Evolutionary conservation across 2,113 vertebrate species (phyloP), one percentile per base, ranked within the genome.

Genomic region (Diadophis punctatus): DNA sequence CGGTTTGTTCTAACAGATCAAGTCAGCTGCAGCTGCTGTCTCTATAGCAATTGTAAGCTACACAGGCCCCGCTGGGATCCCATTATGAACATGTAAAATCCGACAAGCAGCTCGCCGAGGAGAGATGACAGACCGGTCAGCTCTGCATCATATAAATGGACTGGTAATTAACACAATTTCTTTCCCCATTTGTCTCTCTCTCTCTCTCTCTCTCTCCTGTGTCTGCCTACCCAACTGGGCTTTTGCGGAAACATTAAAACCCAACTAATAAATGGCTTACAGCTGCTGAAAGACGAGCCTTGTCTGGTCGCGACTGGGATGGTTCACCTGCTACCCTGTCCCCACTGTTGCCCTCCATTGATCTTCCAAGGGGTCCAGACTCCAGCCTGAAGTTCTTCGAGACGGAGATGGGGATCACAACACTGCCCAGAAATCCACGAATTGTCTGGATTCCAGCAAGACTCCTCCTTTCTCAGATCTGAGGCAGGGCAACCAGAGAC

Each of bases 1-100:
- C 96, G 94, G 97, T 89, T 22, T 88, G 92, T 96, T 97, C 97
- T 97, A 93, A 97, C 93, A 63, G 96, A 94, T 95, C 95, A 87
- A 22, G 39, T 53, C 11, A 68, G 91, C 94, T 48, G 96, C 98
- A 98, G 98, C 97, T 98, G 97, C 97, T 12, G 3, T 95, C 95
- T 95, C 97, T 86, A 68, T 92, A 94, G 96, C 23, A 0, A 96
- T 52, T 90, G 0, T 1, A 74, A 93, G 92, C 96, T 94, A 95
- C 93, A 94, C 0, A 34, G 95, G 88, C 90, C 91, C 87, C 51
- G 0, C 92, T 86, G 95, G 94, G 94, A 96, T 90, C n/a, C 0
- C 1, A 1, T n/a, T 89, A 94, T 87, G 60, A 96, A 94, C 96
- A 96, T 91, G 90, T 34, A 34, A 97, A 95, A 86, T 90, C 92